A percentile compares a stretch with the other conserved stretches of the same genome.
These are phyloP conservation scores for Pyrocoelia pectoralis DNA, from an alignment of 2,888 invertebrate genomes.

Conservation along the genomic window DNA sequence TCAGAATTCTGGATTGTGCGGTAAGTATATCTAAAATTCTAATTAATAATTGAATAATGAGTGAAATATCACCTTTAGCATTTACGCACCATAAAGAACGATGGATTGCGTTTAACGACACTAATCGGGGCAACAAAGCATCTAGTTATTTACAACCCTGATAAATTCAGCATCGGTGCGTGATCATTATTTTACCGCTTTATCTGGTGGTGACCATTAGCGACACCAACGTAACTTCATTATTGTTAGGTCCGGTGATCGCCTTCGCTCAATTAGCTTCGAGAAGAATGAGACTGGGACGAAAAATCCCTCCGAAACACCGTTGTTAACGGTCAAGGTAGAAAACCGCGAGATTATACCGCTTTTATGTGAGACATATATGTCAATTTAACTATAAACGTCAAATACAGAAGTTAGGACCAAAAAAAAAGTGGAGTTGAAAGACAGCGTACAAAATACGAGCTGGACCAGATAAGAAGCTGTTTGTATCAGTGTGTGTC, in stretches of 20 bases:
- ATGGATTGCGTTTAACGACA: constrained; percentile 54
- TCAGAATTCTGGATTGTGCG: no score
- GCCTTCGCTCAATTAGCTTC: constrained; percentile 68
- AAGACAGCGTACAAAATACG: constrained; percentile 42
- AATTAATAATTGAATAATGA: constrained; percentile 10
- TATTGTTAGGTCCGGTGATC: constrained; percentile 48
- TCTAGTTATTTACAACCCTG: constrained; percentile 49
- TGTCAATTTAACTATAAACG: constrained; percentile 43
- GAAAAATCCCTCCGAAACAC: constrained; percentile 20
- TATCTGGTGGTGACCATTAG: constrained; percentile 45
- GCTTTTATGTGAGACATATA: constrained; percentile 42
- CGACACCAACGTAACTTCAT: constrained; percentile 53
- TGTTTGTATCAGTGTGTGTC: constrained; percentile 57
- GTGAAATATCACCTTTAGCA: constrained; percentile 18
- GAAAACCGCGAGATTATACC: constrained; percentile 41
- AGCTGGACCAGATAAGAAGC: constrained; percentile 40
- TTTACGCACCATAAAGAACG: constrained; percentile 55
- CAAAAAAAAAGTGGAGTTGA: constrained; percentile 34
- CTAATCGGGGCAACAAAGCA: constrained; percentile 53
- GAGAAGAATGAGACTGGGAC: constrained; percentile 60
- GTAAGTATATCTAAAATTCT: constrained; percentile 1
- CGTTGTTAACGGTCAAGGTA: constrained; percentile 40
- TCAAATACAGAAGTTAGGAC: constrained; percentile 36
- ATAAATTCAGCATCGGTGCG: constrained; percentile 48
- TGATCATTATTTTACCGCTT: constrained; percentile 52